Base-by-base conservation (phyloP, 2,113 vertebrate species). In the Symphodus melops region DNA sequence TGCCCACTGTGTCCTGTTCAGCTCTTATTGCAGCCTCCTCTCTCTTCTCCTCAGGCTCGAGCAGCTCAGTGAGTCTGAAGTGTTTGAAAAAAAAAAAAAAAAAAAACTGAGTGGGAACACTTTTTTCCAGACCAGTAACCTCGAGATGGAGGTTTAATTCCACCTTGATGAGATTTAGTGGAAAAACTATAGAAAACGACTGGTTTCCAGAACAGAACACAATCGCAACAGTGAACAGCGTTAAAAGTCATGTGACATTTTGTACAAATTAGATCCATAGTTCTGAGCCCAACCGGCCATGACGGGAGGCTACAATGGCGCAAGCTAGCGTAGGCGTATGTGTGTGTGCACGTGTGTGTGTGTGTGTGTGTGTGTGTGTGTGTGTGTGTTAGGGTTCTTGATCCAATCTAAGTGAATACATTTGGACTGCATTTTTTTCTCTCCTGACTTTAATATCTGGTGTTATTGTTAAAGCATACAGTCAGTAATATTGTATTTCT, bases 261-360 rank as follows among this genome's bases (percentile, higher is more conserved):
- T 42, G 6, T n/a, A 21, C 10, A 53, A 79, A 61, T 70, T 75
- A 39, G 49, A 71, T 33, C 58, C 53, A 61, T 14, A 57, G 39
- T 9, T 66, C 44, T 63, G 68, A 75, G 48, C 10, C 14, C 67
- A 81, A 62, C 39, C 59, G 58, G 6, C 23, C 42, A 5, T 72
- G 83, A 83, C 70, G 57, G 37, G 70, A 64, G 20, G 73, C 64
- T 53, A 79, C 62, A 41, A 33, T 0, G 55, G 57, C 11, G 8
- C 19, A n/a, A 68, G 13, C 33, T 4, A 5, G 36, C 37, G 23
- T 9, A 60, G 23, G 25, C 48, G 68, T 42, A 59, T 28, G 0
- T 62, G 4, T 5, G 42, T 20, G n/a, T 4, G 9, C 60, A 13
- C 5, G 28, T 33, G 28, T 33, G 28, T 33, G 28, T 33, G 28